Evolutionary conservation across 2,113 vertebrate species (phyloP), one percentile per base, ranked within the genome.

Genomic region (Chaetodon trifascialis): DNA sequence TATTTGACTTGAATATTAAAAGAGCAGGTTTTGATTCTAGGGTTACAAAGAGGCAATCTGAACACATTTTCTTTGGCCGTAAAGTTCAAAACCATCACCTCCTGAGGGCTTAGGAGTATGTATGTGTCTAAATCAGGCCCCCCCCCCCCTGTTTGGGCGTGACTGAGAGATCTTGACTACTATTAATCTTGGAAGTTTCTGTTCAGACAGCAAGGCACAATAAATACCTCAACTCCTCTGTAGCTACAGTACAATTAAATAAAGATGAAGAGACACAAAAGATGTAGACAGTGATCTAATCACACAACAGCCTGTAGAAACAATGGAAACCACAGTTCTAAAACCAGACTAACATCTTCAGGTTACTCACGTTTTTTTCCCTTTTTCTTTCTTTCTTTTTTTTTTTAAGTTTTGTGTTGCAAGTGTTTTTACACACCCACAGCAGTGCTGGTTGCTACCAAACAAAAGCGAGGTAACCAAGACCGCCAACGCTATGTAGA

Each of bases 381-480:
- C 30, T 30, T 30, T 30, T 30, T 30, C 66, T 23, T 7, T 56
- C 19, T 16, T n/a, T n/a, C n/a, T 4, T 30, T 30, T 30, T 30
- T 30, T 30, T 30, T 30, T 30, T 2, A 30, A 12, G 16, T 84
- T 76, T 79, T 76, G 82, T 76, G 75, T 76, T 60, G 55, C 59
- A 25, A 59, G 10, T 6, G 82, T 25, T 62, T 25, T 62, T 80
- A 82, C 91, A 83, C 90, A 63, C 93, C 85, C 91, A 73, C 17
- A 66, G 62, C 52, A 62, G 10, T 38, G 19, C 69, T 64, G 86
- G 94, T 94, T 95, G 93, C 93, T 89, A 95, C 64, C 40, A 93
- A 95, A 94, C 94, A 95, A 56, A 56, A 80, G 51, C 46, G 8
- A 1, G 60, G 85, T 92, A 90, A 92, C 84, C 8, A 93, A 63